These are phyloP conservation scores for Columba livia DNA, from an alignment of 2,113 vertebrate genomes.

Conservation along the genomic window DNA sequence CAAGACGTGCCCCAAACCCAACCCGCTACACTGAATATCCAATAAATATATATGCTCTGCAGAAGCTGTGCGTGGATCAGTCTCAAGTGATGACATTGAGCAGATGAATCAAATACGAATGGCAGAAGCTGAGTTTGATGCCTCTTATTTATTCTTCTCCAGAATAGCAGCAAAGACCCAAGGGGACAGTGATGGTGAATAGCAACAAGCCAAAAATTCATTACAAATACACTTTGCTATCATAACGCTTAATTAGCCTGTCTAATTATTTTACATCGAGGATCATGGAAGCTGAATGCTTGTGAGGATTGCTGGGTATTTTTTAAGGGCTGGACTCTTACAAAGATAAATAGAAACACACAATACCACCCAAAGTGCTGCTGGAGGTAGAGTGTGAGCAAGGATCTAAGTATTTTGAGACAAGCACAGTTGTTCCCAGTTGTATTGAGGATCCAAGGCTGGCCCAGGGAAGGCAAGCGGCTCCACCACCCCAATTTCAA, in stretches of 20 bases:
- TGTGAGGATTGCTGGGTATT: not conserved
- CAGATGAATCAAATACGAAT: not conserved
- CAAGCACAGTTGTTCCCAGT: not conserved
- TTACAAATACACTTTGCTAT: not conserved
- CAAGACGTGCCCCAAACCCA: not conserved
- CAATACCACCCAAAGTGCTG: accelerated
- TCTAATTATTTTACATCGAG: not conserved
- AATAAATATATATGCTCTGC: not conserved
- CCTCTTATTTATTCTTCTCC: not conserved
- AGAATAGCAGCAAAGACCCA: not conserved
- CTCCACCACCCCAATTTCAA: not conserved
- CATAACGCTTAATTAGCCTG: not conserved
- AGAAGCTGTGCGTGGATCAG: not conserved
- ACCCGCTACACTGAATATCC: not conserved
- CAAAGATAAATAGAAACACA: not conserved
- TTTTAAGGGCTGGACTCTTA: not conserved
- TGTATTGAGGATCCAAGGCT: not conserved
- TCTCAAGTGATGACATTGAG: not conserved
- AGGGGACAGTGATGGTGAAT: not conserved
- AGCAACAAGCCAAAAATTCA: not conserved
- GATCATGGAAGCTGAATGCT: not conserved
- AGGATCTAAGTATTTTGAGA: not conserved
- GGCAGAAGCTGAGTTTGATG: not conserved
- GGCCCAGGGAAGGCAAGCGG: not conserved
- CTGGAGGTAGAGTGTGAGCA: not conserved